Evolutionary conservation across 1,140 invertebrate genomes (phyloP).

Genomic region (Listronotus oregonensis): DNA sequence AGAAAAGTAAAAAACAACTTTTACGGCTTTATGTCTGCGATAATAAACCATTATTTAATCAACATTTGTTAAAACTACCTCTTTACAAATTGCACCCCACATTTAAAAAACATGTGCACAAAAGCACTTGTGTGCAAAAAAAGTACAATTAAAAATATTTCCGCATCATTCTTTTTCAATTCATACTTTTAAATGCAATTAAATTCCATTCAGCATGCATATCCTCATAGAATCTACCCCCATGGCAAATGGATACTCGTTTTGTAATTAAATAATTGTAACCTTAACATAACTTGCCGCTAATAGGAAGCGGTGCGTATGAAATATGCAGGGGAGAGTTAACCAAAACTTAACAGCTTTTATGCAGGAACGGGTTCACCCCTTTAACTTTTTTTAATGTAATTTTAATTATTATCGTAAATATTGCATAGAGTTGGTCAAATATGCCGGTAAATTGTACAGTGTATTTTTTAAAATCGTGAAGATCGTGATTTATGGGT

Average conservation of each 20-base stretch:
- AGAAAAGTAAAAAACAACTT: no score
- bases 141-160: constrained; percentile 28
- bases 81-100: no score
- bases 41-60: no score
- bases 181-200: constrained; percentile 19
- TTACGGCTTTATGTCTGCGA: no score
- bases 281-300: constrained; percentile 33
- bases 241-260: constrained; percentile 23
- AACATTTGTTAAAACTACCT: no score
- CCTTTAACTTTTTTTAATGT: no score
- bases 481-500: no score
- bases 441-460: no score
- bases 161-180: constrained; percentile 28
- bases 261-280: constrained; percentile 35
- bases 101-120: constrained; percentile 17
- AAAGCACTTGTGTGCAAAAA: constrained; percentile 21
- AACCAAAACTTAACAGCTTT: constrained; percentile 21
- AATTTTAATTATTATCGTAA: no score
- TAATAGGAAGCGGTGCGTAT: constrained; percentile 26
- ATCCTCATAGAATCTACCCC: constrained; percentile 24
- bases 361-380: constrained; percentile 15
- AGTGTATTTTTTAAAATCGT: no score
- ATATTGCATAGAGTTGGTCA: no score
- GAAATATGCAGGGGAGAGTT: constrained; percentile 8
- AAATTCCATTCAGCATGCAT: constrained; percentile 30